Evolutionary conservation across 2,797 vertebrate genomes (phyloP), one percentile per base, ranked within the genome.

Genomic region (Alcedo atthis): DNA sequence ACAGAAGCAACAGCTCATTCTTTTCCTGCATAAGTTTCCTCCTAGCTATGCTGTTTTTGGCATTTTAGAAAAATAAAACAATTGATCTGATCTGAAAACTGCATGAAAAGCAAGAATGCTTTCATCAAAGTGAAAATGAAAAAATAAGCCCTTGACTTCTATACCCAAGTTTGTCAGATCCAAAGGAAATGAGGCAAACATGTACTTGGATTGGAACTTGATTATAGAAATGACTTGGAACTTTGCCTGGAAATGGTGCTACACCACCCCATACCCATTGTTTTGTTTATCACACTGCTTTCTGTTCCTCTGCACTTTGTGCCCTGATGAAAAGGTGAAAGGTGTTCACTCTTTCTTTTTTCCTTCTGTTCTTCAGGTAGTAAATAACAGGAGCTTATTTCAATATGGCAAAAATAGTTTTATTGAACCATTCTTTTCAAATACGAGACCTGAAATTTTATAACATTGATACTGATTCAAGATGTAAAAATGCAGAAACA

Each of bases 71-170:
- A 96, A 95, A 96, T 90, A 92, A 96, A 96, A 95, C 61, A 93
- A 92, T 89, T 96, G 94, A 93, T 96, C 92, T 94, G 85, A 93
- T 96, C 85, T 97, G 93, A 96, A 97, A 97, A 96, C 55, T 85
- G 59, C 89, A 81, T 89, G 90, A 86, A 96, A 95, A 96, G 70
- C 86, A 81, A 83, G 79, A 90, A 94, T 46, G n/a, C 93, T 96
- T 97, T 95, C 86, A 96, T 95, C 90, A 91, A 81, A 92, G 62
- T 84, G 80, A 92, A 95, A 97, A 95, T 81, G 74, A 89, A 96
- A 96, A 97, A 93, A 91, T 35, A 95, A 96, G 71, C 92, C 69
- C 83, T 95, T 92, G 94, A 93, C 81, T 96, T 95, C 67, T 90
- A 48, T 74, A 78, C 87, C 97, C 93, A 92, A 90, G 92, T 85